Base-by-base conservation (phyloP, 2,888 invertebrate species). In the Pedicia rivosa region DNA sequence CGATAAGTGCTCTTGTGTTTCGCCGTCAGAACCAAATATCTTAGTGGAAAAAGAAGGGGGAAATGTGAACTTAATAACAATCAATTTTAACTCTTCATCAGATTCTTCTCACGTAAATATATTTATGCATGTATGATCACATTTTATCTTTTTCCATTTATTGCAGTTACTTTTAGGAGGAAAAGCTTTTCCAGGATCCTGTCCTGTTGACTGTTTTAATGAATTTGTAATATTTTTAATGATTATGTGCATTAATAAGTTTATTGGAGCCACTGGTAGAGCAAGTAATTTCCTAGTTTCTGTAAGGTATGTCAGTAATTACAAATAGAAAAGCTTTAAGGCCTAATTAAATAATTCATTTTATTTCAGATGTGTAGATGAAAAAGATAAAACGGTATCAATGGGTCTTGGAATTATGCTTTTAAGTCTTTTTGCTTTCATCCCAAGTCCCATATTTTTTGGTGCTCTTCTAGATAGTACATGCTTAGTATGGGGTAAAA, bases 361-460 rank as follows among this genome's bases (percentile, higher is more conserved):
- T 49, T 51, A 22, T 46, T 24, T 24, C 3, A 70, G 69, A 50
- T 78, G 77, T 53, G 77, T 79, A 5, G 73, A 75, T 10, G 76
- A 78, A 47, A 72, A 74, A 51, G 78, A 79, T 50, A 78, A 78
- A 53, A 67, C 77, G 1, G 71, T 74, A 1, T 74, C 78, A 2
- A 74, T 79, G 67, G 78, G 78, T 20, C 70, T 78, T 40, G 70
- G 73, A 17, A 61, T 78, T 44, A 74, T 72, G 53, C 62, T 78
- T 46, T 69, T 76, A 65, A 76, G 76, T 42, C 60, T 78, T 39
- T 70, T 77, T 46, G 75, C 78, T 7, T 77, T 79, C 48, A 74
- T 81, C 46, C 82, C 82, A 1, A 76, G 78, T 32, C 82, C 82
- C 1, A 77, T 83, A 44, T 63, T 81, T 39, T 79, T 79, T 48